Evolutionary conservation across 2,797 vertebrate species (phyloP).

Genomic region (Myotis myotis): DNA sequence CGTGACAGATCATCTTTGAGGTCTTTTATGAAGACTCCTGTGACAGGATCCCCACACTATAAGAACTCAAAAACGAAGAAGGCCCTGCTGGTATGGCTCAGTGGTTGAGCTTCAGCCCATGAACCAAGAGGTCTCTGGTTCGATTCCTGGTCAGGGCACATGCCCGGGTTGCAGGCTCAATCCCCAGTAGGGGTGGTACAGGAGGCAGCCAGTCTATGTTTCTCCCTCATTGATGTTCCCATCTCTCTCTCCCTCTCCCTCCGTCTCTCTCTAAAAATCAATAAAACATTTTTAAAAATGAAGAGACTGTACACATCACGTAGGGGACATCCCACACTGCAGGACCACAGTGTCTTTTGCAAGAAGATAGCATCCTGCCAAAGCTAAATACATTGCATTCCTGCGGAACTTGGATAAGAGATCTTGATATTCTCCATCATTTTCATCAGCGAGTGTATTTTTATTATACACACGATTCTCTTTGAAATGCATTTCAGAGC

Average conservation of each 20-base stretch:
- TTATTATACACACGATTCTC: background rate
- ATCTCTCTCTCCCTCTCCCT: too few relatives aligned
- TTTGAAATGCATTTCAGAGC: background rate
- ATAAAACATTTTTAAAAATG: too few relatives aligned
- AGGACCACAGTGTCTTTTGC: background rate
- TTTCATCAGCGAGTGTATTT: background rate
- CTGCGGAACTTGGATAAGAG: background rate
- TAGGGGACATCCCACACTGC: background rate
- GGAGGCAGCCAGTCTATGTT: too few relatives aligned
- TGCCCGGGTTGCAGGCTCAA: too few relatives aligned
- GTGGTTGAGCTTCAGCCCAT: too few relatives aligned
- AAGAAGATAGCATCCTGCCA: background rate
- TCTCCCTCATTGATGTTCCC: too few relatives aligned
- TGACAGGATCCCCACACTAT: accelerated
- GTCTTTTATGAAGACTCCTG: background rate
- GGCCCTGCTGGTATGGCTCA: too few relatives aligned
- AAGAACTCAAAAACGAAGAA: background rate
- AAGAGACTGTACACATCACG: accelerated
- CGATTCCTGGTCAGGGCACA: too few relatives aligned
- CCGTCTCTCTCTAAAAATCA: too few relatives aligned
- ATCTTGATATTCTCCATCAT: background rate
- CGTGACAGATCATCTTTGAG: background rate
- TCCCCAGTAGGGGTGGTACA: too few relatives aligned
- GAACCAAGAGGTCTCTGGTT: too few relatives aligned
- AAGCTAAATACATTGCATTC: background rate